These are phyloP conservation scores for Drosophila hamatofila DNA, from an alignment of 2,888 invertebrate species.

Conservation along the genomic window DNA sequence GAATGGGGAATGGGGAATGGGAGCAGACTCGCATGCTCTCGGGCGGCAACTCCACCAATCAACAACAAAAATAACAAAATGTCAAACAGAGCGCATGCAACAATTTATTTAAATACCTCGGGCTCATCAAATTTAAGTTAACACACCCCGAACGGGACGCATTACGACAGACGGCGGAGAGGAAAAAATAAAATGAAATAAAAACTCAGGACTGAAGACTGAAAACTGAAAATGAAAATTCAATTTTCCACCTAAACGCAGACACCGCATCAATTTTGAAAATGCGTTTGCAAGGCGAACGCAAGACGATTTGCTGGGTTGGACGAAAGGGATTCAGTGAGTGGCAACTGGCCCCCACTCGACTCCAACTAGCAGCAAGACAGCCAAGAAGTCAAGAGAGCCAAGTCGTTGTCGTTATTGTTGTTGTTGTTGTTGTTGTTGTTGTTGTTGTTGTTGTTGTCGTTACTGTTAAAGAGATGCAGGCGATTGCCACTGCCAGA, in stretches of 20 bases:
- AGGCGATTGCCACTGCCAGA: slow-evolving; percentile 53
- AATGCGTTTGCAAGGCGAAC: slow-evolving; percentile 71
- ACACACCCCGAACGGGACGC: slow-evolving; percentile 53
- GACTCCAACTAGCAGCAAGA: slow-evolving; percentile 29
- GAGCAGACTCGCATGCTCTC: neutral
- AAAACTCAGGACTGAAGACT: slow-evolving; percentile 47
- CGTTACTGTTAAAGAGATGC: slow-evolving; percentile 73
- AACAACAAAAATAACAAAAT: slow-evolving; percentile 79
- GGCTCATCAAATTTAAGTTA: slow-evolving; percentile 79
- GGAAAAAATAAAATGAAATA: slow-evolving; percentile 41
- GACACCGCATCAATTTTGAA: slow-evolving; percentile 83
- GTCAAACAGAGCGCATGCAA: slow-evolving; percentile 81
- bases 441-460: slow-evolving; percentile 61
- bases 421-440: slow-evolving; percentile 61
- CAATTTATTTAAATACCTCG: slow-evolving; percentile 82
- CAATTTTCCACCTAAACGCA: slow-evolving; percentile 82
- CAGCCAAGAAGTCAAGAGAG: slow-evolving; percentile 67
- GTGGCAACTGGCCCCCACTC: neutral
- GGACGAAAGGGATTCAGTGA: slow-evolving; percentile 49
- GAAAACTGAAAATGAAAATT: slow-evolving; percentile 76
- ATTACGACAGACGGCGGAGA: slow-evolving; percentile 34
- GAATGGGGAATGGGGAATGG: slow-evolving; percentile 3
- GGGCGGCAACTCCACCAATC: slow-evolving; percentile 69
- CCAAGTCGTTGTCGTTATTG: slow-evolving; percentile 60
- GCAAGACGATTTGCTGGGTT: slow-evolving; percentile 82